Evolutionary conservation across 2,797 vertebrate species (phyloP).

Genomic region (Parauchenoglanis ngamensis): DNA sequence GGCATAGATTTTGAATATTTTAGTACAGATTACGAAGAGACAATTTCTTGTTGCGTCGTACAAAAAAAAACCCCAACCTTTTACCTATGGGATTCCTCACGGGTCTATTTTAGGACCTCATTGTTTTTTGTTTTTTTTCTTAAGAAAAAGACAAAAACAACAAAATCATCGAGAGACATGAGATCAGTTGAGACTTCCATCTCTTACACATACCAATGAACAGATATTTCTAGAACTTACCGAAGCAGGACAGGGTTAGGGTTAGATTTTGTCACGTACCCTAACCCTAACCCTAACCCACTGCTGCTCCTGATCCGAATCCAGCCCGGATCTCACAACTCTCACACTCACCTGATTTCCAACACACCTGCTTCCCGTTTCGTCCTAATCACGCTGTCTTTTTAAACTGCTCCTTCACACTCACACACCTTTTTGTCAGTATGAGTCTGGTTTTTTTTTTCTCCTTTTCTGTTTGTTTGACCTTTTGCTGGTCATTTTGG

Average conservation of each 20-base stretch:
- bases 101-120: neutral
- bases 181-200: neutral
- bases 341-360: neutral
- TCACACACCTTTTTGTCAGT: neutral
- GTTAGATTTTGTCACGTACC: neutral
- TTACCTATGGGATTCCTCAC: neutral
- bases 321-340: neutral
- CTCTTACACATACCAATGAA: neutral
- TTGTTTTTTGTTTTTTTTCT: neutral
- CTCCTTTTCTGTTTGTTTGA: neutral
- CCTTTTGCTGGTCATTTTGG: neutral
- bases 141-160: neutral
- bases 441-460: neutral
- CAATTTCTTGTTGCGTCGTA: neutral
- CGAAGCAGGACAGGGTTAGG: neutral
- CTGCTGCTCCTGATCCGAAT: neutral
- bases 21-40: neutral
- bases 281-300: no score
- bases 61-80: neutral
- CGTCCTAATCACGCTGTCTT: neutral
- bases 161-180: neutral
- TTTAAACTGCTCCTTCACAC: neutral
- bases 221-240: neutral
- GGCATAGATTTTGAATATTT: neutral
- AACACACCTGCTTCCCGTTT: neutral